Percentiles rank a stretch among this genome's conserved stretches.
Evolutionary conservation across 1,140 invertebrate genomes (phyloP).

Genomic region (Eupristina koningsbergeri): DNA sequence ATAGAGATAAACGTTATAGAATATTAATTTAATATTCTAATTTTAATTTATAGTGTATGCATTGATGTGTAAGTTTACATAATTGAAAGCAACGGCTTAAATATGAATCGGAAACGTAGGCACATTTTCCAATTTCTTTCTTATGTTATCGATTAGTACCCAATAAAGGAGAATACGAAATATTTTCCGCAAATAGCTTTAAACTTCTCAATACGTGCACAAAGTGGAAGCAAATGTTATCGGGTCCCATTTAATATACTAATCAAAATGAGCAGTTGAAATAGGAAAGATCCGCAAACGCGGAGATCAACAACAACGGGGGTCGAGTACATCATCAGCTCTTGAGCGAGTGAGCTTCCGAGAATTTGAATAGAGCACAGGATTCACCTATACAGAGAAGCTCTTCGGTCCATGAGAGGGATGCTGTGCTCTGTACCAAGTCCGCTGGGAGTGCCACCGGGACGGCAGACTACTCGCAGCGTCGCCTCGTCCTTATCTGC

Average conservation of each 20-base stretch:
- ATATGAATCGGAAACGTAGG: too few species aligned
- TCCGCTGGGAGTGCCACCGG: not conserved
- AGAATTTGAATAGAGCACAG: slow-evolving; percentile 32
- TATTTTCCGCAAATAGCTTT: too few species aligned
- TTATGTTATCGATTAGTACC: too few species aligned
- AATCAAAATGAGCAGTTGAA: not conserved
- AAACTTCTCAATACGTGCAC: not conserved
- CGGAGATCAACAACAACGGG: not conserved
- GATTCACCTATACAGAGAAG: too few species aligned
- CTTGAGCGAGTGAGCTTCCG: not conserved
- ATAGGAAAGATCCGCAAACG: not conserved
- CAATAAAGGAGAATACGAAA: too few species aligned
- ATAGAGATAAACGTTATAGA: too few species aligned
- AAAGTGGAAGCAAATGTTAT: not conserved
- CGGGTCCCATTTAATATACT: not conserved
- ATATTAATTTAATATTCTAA: too few species aligned
- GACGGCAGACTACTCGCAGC: not conserved
- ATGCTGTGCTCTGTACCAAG: not conserved
- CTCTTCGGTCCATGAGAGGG: too few species aligned
- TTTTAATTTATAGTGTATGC: too few species aligned
- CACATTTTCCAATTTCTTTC: too few species aligned
- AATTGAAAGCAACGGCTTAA: too few species aligned
- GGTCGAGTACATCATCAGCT: not conserved
- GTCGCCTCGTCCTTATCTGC: slow-evolving; percentile 49
- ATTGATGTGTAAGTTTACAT: too few species aligned